These are phyloP conservation scores for Prionace glauca DNA, from an alignment of 2,797 vertebrate genomes.

Conservation along the genomic window DNA sequence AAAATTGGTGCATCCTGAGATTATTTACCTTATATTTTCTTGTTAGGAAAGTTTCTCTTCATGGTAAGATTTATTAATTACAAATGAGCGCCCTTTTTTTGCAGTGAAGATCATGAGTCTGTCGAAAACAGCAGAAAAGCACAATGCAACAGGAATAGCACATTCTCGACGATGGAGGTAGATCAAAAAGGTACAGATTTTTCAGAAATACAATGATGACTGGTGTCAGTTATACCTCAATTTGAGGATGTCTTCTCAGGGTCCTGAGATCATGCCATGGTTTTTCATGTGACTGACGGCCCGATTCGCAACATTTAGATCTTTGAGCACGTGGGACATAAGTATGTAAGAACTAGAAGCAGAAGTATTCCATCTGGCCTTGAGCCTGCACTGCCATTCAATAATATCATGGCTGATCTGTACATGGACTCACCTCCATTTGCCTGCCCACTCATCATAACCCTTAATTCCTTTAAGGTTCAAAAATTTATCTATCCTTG, in stretches of 20 bases:
- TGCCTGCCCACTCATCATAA: no score
- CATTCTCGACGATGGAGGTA: neutral
- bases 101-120: neutral
- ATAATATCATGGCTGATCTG: no score
- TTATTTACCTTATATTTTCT: neutral
- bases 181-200: neutral
- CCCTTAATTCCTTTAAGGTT: no score
- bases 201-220: neutral
- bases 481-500: no score
- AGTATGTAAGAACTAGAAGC: no score
- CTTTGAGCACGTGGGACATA: no score
- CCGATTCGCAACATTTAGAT: no score
- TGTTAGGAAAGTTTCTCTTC: neutral
- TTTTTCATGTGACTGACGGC: no score
- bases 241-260: neutral
- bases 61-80: neutral
- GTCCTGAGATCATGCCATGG: no score
- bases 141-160: neutral
- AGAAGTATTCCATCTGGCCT: no score
- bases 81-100: neutral
- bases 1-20: neutral
- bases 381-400: no score
- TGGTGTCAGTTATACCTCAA: neutral
- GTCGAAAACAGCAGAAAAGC: neutral
- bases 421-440: no score